Base-by-base conservation (phyloP, 2,797 vertebrate genomes). In the Tympanoctomys barrerae region DNA sequence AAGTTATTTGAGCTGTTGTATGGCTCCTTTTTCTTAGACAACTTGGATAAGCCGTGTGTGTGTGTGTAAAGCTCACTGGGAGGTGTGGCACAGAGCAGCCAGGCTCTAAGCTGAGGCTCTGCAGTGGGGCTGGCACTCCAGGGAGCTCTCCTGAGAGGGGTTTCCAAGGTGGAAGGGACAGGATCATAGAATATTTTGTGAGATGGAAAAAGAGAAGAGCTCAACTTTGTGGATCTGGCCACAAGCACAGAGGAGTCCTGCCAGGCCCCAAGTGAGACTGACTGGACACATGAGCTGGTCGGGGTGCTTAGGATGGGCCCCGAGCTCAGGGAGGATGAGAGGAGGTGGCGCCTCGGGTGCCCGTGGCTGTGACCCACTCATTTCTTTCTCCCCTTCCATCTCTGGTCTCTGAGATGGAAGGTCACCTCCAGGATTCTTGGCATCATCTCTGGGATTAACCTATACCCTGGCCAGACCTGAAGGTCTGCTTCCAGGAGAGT, bases 101-200 rank as follows among this genome's bases (percentile, higher is more conserved):
- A 36, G 52, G 5, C 5, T 68, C 13, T n/a, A 19, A 24, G 7
- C 52, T 4, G 1, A n/a, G 66, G 52, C 49, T 49, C 28, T 2
- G 28, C 10, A 28, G 36, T 7, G 0, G n/a, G 24, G 19, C n/a
- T n/a, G 11, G 14, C 10, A 33, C 70, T 42, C 24, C 5, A 16
- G 24, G 39, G 3, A 24, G 24, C 28, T 0, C 3, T 7, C 71
- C 31, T 28, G 39, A 61, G 82, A 9, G n/a, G 11, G 6, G 11
- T 24, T 66, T 52, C 46, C 13, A 66, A 1, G 28, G 26, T n/a
- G 24, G 31, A n/a, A 13, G 54, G 1, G 2, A 11, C 8, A 42
- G 22, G 33, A 7, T 21, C 2, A 1, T 13, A 73, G 42, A 18
- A 4, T 0, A 0, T 52, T 28, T 22, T 79, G n/a, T 31, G 39